These are phyloP conservation scores for Dasysyrphus tricinctus DNA, from an alignment of 2,888 invertebrate species.

Conservation along the genomic window DNA sequence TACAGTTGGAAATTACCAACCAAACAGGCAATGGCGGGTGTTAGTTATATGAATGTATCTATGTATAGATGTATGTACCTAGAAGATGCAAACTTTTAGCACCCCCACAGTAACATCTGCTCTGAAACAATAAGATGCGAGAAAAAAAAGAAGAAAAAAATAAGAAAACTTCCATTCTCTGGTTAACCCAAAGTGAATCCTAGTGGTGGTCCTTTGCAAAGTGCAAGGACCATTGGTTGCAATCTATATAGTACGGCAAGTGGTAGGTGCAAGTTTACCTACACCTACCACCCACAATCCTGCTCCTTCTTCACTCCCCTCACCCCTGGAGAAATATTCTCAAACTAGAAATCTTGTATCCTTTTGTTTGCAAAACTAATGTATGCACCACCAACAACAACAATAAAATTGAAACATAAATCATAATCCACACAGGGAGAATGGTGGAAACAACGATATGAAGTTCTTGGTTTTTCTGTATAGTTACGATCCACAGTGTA, in stretches of 20 bases:
- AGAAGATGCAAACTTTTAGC: conserved; percentile 32
- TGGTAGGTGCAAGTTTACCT: not conserved
- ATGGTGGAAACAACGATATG: not conserved
- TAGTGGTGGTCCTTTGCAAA: conserved; percentile 44
- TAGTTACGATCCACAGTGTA: conserved; percentile 59
- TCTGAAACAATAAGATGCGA: conserved; percentile 44
- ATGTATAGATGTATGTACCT: not conserved
- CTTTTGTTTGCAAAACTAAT: conserved; percentile 55
- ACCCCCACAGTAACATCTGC: conserved; percentile 27
- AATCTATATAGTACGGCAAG: not conserved
- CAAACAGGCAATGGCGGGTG: conserved; percentile 26
- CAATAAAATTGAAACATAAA: conserved; percentile 71
- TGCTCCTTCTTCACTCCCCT: not conserved
- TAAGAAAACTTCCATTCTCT: conserved; percentile 38
- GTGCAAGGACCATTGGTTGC: conserved; percentile 71
- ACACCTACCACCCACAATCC: not conserved
- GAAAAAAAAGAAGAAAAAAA: not conserved
- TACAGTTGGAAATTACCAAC: conserved; percentile 58
- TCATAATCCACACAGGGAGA: conserved; percentile 60
- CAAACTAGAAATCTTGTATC: not conserved
- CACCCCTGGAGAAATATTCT: not conserved
- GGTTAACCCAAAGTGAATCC: conserved; percentile 47
- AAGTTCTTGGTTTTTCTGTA: not conserved
- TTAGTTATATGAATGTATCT: not conserved
- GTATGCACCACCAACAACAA: conserved; percentile 64